Conservation (phyloP, 2,888 invertebrate genomes). For the Rhyacophila evoluta region DNA sequence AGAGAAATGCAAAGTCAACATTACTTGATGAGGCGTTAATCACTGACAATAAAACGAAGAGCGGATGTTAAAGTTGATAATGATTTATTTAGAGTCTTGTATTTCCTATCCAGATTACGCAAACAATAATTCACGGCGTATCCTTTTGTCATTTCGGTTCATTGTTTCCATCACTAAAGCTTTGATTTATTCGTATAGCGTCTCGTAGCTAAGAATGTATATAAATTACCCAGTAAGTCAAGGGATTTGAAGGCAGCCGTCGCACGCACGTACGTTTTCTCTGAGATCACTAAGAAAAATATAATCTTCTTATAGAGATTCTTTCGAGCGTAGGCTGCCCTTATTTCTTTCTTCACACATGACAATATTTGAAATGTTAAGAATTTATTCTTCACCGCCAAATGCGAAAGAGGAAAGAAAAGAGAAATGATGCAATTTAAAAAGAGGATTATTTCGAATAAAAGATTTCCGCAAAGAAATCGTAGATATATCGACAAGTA, state of each 20-base stretch:
- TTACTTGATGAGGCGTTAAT: slow-evolving; percentile 26
- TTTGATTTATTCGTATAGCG: slow-evolving; percentile 41
- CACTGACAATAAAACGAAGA: slow-evolving; percentile 3
- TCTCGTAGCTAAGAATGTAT: slow-evolving; percentile 38
- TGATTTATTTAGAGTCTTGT: slow-evolving; percentile 36
- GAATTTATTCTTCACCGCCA: neutral
- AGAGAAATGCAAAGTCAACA: slow-evolving; percentile 26
- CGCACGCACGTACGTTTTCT: slow-evolving; percentile 32
- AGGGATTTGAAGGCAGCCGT: slow-evolving; percentile 27
- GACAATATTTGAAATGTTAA: slow-evolving; percentile 32
- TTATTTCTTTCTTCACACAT: slow-evolving; percentile 25
- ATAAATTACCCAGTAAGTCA: slow-evolving; percentile 41
- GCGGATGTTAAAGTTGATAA: neutral
- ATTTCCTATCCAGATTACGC: slow-evolving; percentile 28
- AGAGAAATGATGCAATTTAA: slow-evolving; percentile 19
- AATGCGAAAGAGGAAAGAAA: slow-evolving; percentile 21
- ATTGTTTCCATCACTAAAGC: slow-evolving; percentile 38
- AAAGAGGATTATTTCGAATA: slow-evolving; percentile 4
- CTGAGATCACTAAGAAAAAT: slow-evolving; percentile 35
- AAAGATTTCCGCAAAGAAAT: slow-evolving; percentile 10
- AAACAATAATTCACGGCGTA: slow-evolving; percentile 11
- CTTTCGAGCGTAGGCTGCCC: neutral
- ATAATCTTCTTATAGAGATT: slow-evolving; percentile 41
- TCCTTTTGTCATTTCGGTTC: slow-evolving; percentile 36
- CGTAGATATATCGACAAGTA: neutral